Evolutionary conservation across 2,888 invertebrate species (phyloP), one percentile per base, ranked within the genome.

Genomic region (Campopleginae sp.): DNA sequence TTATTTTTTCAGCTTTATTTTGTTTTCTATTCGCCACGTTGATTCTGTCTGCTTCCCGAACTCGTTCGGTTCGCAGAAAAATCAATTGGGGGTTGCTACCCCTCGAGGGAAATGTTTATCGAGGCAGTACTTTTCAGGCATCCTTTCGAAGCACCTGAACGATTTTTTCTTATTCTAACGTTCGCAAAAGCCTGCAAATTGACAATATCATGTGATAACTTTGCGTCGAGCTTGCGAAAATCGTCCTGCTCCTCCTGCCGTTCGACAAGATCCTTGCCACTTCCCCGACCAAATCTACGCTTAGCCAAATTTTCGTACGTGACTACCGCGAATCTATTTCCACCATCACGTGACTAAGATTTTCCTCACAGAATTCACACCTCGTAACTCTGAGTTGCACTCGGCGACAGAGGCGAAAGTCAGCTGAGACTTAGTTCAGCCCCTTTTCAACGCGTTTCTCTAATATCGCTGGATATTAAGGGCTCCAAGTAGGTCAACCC

Each of bases 381-480:
- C 85, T 83, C 83, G 75, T 85, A 80, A 86, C 61, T 78, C 58
- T 51, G 58, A 38, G 80, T 54, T 75, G 42, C 23, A 42, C 58
- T 44, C 10, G 27, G 46, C 46, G 42, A 68, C 61, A 61, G 68
- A 38, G 48, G 48, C 65, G 76, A 79, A 75, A 86, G 79, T 86
- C 85, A 86, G 86, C 85, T 86, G 83, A 82, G 48, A 5, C 7
- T 38, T 79, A 84, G 85, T 85, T 86, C 85, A 81, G 77, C 44
- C 54, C 19, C 61, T n/a, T 27, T 54, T 58, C 31, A n/a, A 44
- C 71, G 61, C 48, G 38, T 14, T 70, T 76, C 81, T 79, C 83
- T 86, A 85, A 87, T 85, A 85, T 87, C 86, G 79, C 63, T 76
- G 76, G 80, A 85, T 86, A 86, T 83, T 87, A 86, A 80, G 74